phyloP scores from a whole-genome alignment of 2,113 vertebrate species.

The Sisor rabdophorus region DNA sequence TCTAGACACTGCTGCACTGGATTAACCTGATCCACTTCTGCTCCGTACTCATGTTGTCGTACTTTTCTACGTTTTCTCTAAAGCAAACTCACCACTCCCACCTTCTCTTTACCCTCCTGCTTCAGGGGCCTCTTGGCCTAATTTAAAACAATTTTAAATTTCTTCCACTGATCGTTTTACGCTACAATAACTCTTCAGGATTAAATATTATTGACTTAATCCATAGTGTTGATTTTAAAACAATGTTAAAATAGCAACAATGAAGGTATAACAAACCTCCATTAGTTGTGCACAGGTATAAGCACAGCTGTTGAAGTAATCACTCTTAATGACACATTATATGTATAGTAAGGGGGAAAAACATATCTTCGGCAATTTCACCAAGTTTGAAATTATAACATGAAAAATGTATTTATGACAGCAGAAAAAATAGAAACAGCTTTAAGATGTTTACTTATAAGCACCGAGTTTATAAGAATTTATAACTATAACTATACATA shows the following conservation, averaged over 20 bases:
- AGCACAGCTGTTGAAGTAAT: conserved; percentile 38
- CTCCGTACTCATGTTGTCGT: conserved; percentile 48
- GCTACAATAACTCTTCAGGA: conserved; percentile 37
- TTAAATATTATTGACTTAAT: conserved; percentile 19
- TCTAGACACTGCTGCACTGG: conserved; percentile 48
- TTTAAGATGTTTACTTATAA: too few species aligned
- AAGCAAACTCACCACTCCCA: conserved; percentile 30
- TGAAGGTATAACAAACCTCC: conserved; percentile 20
- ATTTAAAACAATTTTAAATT: conserved; percentile 44
- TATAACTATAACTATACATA: too few species aligned
- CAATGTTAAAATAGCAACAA: background rate
- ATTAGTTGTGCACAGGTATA: conserved; percentile 29
- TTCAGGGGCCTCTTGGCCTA: conserved; percentile 33
- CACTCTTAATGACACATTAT: conserved; percentile 30
- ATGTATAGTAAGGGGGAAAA: conserved; percentile 6
- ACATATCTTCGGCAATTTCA: conserved; percentile 20
- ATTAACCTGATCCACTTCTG: conserved; percentile 50
- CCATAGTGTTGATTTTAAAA: background rate
- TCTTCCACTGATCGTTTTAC: conserved; percentile 40
- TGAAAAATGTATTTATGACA: too few species aligned
- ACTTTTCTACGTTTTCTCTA: conserved; percentile 44
- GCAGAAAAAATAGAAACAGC: too few species aligned
- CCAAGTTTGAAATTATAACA: too few species aligned
- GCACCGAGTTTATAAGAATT: too few species aligned
- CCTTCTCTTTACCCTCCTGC: conserved; percentile 35